Base-by-base conservation (phyloP, 1,140 invertebrate species). In the Diorhabda sublineata region DNA sequence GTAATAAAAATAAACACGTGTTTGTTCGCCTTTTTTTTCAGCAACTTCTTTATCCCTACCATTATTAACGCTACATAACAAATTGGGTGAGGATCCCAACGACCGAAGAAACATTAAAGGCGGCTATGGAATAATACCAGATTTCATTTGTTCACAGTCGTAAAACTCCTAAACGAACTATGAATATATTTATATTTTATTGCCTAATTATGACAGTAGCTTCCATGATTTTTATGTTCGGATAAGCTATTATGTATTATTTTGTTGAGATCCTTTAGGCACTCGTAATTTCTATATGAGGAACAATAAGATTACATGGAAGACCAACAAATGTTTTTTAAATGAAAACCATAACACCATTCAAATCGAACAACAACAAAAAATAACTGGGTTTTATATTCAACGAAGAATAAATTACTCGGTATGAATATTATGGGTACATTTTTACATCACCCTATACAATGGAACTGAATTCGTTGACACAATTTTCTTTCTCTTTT, bases 1-100 rank as follows among this genome's bases (percentile, higher is more conserved):
- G 65, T 67, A 67, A 67, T 67, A 67, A 67, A 67, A 60, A 59
- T 60, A 67, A 67, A 67, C 65, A 67, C 65, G 65, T 67, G 65
- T 67, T 57, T 52, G n/a, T 61, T 6, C 58, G n/a, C 57, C 8
- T 47, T 67, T 67, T 67, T 67, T 67, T 67, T 56, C 26, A n/a
- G 42, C 5, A 60, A 41, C 52, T 59, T 58, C 60, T 67, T 52
- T 60, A 60, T 60, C 57, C 26, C 57, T 45, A 42, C 11, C 47
- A 67, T 67, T 67, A 67, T 67, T 60, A 59, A 67, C 65, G 65
- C 65, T 60, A 60, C 57, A 67, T 67, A 67, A 67, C 65, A 67
- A 67, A 67, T 67, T 67, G 65, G 65, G 65, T 60, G 58, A 67
- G 26, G 57, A 45, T 67, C 42, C 9, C 45, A 66, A 56, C 52